Base-by-base conservation (phyloP, 2,888 invertebrate genomes). In the Dolichomitus sp. region DNA sequence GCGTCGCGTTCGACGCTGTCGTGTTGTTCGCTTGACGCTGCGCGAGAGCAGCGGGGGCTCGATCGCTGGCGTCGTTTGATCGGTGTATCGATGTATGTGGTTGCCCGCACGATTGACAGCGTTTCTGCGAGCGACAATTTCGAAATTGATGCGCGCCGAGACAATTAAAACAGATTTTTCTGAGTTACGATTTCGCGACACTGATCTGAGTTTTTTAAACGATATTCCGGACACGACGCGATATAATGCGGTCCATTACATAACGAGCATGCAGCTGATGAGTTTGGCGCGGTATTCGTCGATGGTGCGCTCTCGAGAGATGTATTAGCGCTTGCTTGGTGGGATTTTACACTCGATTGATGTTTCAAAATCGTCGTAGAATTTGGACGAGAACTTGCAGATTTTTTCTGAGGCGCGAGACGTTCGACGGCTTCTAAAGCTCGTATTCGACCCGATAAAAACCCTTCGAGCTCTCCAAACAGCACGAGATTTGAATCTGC, bases 341-440 rank as follows among this genome's bases (percentile, higher is more conserved):
- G 59, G 6, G 72, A 59, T 61, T 61, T 72, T 33, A 11, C 57
- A 17, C 57, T 45, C 30, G 72, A 14, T 70, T 27, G 27, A 14
- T 57, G 70, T 57, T 45, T 70, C 42, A 57, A 45, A 57, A 30
- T 70, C 40, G 57, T 4, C 19, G 70, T 37, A 11, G 40, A 40
- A 54, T 5, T 69, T 54, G 40, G 1, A 12, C 69, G 54, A 14
- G 54, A 72, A 68, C n/a, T 65, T 30, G n/a, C 50, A 54, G 37
- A 7, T 37, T 54, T 69, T 69, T 69, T 69, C 19, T 69, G 50
- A 11, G 40, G 52, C 14, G 27, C 52, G 54, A 69, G 69, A 69
- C 50, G 63, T 30, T 65, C 74, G 50, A 65, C 52, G 19, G 66
- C 72, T 33, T 77, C 77, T 3, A 77, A n/a, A 11, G 81, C 66